These are phyloP conservation scores for Etia nguti DNA, from an alignment of 2,113 vertebrate species.

Conservation along the genomic window DNA sequence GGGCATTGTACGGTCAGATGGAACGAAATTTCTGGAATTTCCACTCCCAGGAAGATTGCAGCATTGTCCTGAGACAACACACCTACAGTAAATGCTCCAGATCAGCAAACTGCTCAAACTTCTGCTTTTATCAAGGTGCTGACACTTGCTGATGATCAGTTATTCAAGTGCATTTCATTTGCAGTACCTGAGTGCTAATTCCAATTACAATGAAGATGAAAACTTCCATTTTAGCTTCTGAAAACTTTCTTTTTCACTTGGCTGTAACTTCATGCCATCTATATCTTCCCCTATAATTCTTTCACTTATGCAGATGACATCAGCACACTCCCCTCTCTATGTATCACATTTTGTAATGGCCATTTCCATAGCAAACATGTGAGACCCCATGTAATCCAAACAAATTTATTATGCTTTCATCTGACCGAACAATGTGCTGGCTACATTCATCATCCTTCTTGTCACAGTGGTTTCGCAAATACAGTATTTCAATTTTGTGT, in stretches of 20 bases:
- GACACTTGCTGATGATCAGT: neutral
- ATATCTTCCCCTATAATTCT: neutral
- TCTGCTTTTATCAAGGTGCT: neutral
- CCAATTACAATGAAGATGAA: neutral
- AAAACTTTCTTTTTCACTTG: neutral
- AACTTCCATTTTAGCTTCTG: neutral
- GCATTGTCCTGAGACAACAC: neutral
- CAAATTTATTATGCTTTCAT: neutral
- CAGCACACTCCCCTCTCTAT: accelerated
- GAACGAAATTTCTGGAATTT: neutral
- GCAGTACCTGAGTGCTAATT: neutral
- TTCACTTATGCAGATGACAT: neutral
- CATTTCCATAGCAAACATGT: neutral
- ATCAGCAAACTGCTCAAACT: neutral
- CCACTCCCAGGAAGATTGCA: neutral
- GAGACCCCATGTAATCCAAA: neutral
- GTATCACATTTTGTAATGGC: neutral
- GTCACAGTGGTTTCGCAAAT: neutral
- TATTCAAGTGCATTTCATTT: neutral
- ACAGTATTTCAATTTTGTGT: neutral
- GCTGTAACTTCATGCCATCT: neutral
- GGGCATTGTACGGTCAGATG: neutral
- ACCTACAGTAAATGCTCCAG: neutral
- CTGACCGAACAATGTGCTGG: neutral
- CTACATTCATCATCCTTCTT: neutral